Conservation (phyloP, 2,113 vertebrate genomes). For the Rhizomys pruinosus region DNA sequence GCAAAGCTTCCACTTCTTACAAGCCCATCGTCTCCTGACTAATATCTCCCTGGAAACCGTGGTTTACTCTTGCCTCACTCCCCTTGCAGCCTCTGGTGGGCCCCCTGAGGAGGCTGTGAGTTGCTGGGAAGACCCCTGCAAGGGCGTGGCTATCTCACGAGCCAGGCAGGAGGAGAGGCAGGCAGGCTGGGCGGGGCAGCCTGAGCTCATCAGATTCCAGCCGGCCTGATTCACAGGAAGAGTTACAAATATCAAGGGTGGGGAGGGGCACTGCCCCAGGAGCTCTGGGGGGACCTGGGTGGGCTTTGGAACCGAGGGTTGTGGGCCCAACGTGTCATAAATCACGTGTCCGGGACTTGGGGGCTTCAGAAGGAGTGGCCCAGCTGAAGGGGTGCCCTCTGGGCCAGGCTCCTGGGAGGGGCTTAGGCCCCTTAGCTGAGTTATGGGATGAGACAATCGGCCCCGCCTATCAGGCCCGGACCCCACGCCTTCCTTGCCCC, state of each 20-base stretch:
- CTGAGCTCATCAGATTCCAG: constrained; percentile 83
- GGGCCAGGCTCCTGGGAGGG: constrained; percentile 2
- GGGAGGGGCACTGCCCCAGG: not conserved
- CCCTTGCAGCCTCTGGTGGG: not conserved
- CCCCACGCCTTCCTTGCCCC: not conserved
- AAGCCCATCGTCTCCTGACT: not conserved
- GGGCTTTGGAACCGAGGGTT: constrained; percentile 1
- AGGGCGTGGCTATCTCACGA: constrained; percentile 6
- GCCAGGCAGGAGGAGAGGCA: constrained; percentile 62
- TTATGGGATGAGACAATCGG: constrained; percentile 54
- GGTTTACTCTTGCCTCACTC: not conserved
- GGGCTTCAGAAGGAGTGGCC: not conserved
- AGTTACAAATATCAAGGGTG: constrained; percentile 11
- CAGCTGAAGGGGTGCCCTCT: not conserved
- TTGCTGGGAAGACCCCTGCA: constrained; percentile 38
- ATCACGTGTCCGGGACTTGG: not conserved
- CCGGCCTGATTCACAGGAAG: constrained; percentile 69
- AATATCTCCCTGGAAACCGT: not conserved
- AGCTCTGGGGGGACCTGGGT: not conserved
- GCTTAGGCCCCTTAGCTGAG: not conserved
- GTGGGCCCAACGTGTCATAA: not conserved
- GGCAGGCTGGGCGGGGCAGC: constrained; percentile 67
- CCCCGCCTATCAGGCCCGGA: not conserved
- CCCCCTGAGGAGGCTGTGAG: not conserved
- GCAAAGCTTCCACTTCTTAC: not conserved